phyloP scores from a whole-genome alignment of 2,113 vertebrate species.

The Plecturocebus donacophilus region DNA sequence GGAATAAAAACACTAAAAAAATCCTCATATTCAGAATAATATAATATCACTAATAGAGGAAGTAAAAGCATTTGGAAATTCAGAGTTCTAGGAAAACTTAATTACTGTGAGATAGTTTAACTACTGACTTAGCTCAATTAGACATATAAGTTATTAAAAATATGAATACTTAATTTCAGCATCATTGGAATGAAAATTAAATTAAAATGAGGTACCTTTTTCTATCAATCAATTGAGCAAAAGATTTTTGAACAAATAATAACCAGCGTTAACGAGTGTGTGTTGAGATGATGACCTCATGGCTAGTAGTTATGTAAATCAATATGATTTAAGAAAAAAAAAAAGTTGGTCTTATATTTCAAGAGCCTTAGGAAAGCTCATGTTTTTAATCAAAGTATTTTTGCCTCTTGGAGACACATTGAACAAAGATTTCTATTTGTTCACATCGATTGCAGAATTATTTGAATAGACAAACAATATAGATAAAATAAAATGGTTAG shows the following conservation, averaged over 20 bases:
- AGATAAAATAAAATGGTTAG: constrained; percentile 1
- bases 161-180: background rate
- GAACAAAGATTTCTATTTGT: background rate
- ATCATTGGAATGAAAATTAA: constrained; percentile 6
- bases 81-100: background rate
- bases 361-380: background rate
- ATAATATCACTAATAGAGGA: background rate
- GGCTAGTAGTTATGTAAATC: background rate
- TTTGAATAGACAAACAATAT: constrained; percentile 11
- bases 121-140: background rate
- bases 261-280: background rate
- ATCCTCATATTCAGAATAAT: background rate
- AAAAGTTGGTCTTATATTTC: background rate
- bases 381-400: background rate
- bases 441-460: background rate
- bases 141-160: background rate
- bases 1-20: background rate
- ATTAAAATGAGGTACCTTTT: background rate
- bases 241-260: background rate
- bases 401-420: background rate
- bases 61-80: background rate
- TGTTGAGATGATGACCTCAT: background rate
- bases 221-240: background rate
- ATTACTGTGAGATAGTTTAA: constrained; percentile 15
- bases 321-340: background rate